Base-by-base conservation (phyloP, 2,797 vertebrate species). In the Lagodon rhomboides region DNA sequence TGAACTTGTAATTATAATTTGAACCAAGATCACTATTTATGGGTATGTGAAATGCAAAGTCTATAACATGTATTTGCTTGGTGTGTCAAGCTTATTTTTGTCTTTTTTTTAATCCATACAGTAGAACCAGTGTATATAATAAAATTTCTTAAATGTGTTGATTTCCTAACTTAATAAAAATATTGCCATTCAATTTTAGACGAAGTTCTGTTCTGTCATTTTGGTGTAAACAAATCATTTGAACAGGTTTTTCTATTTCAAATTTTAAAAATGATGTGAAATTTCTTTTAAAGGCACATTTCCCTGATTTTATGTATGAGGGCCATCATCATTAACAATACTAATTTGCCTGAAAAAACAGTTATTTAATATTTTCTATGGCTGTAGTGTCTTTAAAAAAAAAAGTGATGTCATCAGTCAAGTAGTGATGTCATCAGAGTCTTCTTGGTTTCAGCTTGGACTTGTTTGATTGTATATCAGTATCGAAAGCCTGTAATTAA, bases 101-200 rank as follows among this genome's bases (percentile, higher is more conserved):
- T 90, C 89, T 89, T 92, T 92, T 92, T 95, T 95, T 91, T 79
- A 91, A 95, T 93, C 96, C 92, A 96, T 97, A 95, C 94, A 96
- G 95, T 97, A 97, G 96, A 94, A 74, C 92, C 93, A 92, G 88
- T 97, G 96, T 96, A 97, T 93, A 97, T 96, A 91, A 80, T 79
- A 69, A 30, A 49, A 82, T 94, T 93, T 93, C 85, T 90, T 93
- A 89, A 93, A 93, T 94, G 91, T 95, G 87, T 91, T 95, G 94
- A 94, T 94, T 95, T 96, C 94, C 92, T 97, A 97, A 97, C 94
- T 94, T 92, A 95, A 95, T 95, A 95, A 96, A 95, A 95, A 91
- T 83, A 87, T 90, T 92, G 84, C 86, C 90, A 93, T 91, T 91
- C 75, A 85, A 83, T 89, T 92, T 87, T 86, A 85, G 0, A 66